These are phyloP conservation scores for Spinus pinus DNA, from an alignment of 2,797 vertebrate species.

Conservation along the genomic window DNA sequence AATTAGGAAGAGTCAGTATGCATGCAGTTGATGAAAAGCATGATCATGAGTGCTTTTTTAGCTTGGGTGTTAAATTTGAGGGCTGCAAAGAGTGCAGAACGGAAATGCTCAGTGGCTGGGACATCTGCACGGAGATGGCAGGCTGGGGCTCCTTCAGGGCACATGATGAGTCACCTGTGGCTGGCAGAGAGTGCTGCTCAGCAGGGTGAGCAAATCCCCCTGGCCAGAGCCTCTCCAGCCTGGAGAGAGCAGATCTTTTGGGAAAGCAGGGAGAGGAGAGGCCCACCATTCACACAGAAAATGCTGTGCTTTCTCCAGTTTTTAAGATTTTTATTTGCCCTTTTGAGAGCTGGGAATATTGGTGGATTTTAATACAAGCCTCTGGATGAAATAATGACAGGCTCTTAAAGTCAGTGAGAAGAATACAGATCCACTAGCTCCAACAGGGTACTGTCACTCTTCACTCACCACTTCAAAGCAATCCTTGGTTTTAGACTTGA, in stretches of 20 bases:
- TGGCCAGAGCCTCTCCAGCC: rapidly evolving
- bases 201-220: not conserved
- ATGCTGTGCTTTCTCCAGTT: not conserved
- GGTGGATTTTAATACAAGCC: not conserved
- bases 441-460: not conserved
- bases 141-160: not conserved
- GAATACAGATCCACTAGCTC: not conserved
- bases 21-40: not conserved
- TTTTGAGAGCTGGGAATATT: not conserved
- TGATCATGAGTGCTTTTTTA: not conserved
- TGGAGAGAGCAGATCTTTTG: not conserved
- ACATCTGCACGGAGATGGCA: not conserved
- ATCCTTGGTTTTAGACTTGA: not conserved
- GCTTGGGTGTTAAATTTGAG: not conserved
- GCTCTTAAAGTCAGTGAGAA: not conserved
- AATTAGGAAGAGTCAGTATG: not conserved
- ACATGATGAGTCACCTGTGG: not conserved
- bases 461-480: not conserved
- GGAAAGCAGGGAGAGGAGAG: not conserved
- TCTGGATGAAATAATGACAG: not conserved
- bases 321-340: not conserved
- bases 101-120: rapidly evolving
- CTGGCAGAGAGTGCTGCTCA: not conserved
- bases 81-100: not conserved
- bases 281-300: not conserved